Percentiles rank a stretch among this genome's conserved stretches.
These are phyloP conservation scores for Agrotis segetum DNA, from an alignment of 2,888 invertebrate genomes.

Conservation along the genomic window DNA sequence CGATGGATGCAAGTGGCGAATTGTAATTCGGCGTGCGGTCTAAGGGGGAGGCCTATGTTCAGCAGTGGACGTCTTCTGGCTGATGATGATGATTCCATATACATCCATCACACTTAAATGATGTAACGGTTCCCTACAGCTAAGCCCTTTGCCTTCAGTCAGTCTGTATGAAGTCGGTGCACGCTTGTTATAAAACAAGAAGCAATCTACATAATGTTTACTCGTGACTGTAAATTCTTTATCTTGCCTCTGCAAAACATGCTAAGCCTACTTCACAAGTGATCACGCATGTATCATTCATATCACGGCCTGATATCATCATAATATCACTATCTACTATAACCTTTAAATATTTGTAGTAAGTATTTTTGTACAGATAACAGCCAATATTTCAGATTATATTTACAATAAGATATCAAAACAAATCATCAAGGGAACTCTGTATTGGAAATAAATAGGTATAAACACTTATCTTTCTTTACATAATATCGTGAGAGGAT, in stretches of 20 bases:
- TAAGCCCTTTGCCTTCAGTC: too few species aligned
- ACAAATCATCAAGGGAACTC: constrained; percentile 22
- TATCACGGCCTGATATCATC: constrained; percentile 29
- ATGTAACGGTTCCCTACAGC: too few species aligned
- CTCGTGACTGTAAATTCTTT: neutral
- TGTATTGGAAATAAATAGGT: constrained; percentile 20
- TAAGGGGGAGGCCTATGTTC: too few species aligned
- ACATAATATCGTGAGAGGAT: neutral
- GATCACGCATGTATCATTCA: constrained; percentile 45
- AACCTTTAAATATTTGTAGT: constrained; percentile 34
- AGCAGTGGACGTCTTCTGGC: too few species aligned
- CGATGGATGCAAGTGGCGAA: too few species aligned
- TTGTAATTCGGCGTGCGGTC: too few species aligned
- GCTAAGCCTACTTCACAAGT: constrained; percentile 3
- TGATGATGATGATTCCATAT: too few species aligned
- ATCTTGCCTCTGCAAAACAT: constrained; percentile 14
- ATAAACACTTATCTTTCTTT: neutral
- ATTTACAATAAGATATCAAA: constrained; percentile 28
- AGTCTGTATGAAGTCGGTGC: neutral
- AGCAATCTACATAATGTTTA: neutral
- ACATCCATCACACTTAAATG: too few species aligned
- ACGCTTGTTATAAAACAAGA: neutral
- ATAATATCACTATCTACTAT: constrained; percentile 32
- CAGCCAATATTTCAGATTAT: constrained; percentile 23
- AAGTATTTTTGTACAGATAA: constrained; percentile 36